Base-by-base conservation (phyloP, 1,140 invertebrate species). In the Stegodyphus mimosarum region DNA sequence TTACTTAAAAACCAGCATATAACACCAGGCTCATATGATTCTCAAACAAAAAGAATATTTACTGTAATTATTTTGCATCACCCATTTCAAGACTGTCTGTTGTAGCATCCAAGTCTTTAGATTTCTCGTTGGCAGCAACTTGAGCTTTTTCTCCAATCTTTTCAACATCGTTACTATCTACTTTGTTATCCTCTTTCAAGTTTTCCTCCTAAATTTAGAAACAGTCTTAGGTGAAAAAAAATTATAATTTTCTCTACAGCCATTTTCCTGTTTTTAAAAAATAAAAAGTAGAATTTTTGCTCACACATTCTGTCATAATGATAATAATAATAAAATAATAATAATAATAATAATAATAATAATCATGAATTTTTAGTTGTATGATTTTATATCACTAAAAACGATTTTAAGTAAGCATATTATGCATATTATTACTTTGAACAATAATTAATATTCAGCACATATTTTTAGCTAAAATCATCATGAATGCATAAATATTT, bases 131-230 rank as follows among this genome's bases (percentile, higher is more conserved):
- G 5, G 17, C 33, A 9, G 51, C 7, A 48, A 11, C 76, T 69
- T 52, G 17, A 6, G n/a, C 15, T 51, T 18, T 3, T 51, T 67
- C 13, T 78, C 55, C 77, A 5, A 51, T 48, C n/a, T 79, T 2
- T 55, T 69, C 50, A 48, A 48, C 13, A 48, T 52, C 75, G 2
- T 53, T 7, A 15, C 10, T 17, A 66, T 77, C 75, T 50, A 70
- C 9, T 49, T 53, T 55, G 49, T 50, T 51, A 70, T 33, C 49
- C 9, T n/a, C 60, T 70, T 79, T 70, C 5, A 9, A 5, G 7
- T 55, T 69, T 69, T 69, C 17, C 18, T 70, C 77, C 77, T 79
- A 55, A 79, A 48, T 53, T 55, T 33, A 77, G 50, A 15, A 77
- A 17, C 33, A 33, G 33, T 33, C 1, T 33, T 33, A 33, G 3